A percentile compares a stretch with the other conserved stretches of the same genome.
Conservation (phyloP, 2,797 vertebrate genomes). For the Danio tinwini region DNA sequence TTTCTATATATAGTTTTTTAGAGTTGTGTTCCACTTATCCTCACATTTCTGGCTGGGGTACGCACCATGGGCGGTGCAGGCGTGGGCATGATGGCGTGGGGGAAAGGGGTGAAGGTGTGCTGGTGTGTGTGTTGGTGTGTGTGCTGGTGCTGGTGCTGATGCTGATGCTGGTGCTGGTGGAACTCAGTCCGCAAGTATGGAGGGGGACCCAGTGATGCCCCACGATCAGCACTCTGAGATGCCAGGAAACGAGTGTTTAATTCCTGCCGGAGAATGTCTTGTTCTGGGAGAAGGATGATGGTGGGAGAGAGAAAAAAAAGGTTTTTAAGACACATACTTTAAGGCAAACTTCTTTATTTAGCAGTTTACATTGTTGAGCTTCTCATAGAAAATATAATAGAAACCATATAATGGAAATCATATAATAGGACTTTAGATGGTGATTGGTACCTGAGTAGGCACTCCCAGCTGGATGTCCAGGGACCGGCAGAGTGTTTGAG, state of each 20-base stretch:
- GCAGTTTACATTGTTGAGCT: no score
- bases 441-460: conserved; percentile 89
- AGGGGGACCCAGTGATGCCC: conserved; percentile 93
- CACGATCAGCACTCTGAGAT: conserved; percentile 94
- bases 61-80: conserved; percentile 99
- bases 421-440: conserved; percentile 1
- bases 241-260: conserved; percentile 97
- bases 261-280: conserved; percentile 97
- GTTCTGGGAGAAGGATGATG: conserved; percentile 76
- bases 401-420: no score
- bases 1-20: not conserved
- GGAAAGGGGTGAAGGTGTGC: conserved; percentile 98
- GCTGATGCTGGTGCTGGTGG: conserved; percentile 96
- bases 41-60: conserved; percentile 98
- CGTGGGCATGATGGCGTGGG: conserved; percentile 99
- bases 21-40: conserved; percentile 86
- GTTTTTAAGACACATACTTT: not conserved
- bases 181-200: conserved; percentile 98
- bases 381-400: no score
- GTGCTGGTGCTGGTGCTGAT: conserved; percentile 96
- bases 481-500: conserved; percentile 91
- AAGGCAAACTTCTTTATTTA: no score
- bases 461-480: conserved; percentile 92
- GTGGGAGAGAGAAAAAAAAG: not conserved
- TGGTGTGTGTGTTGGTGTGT: conserved; percentile 99